Conservation (phyloP, 2,888 invertebrate species). For the Pomacea canaliculata region DNA sequence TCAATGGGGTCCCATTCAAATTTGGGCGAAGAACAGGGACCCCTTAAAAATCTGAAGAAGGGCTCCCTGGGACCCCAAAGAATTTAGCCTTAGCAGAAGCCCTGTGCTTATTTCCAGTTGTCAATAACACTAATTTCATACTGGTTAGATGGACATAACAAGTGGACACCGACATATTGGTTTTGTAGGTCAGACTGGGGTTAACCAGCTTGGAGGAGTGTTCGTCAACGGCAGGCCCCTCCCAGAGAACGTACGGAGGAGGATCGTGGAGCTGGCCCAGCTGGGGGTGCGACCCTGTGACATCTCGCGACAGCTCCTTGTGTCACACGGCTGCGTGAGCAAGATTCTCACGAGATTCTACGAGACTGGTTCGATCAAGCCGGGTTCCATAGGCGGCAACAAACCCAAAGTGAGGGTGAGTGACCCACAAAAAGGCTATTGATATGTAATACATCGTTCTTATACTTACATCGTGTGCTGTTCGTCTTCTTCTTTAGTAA, state of each 20-base stretch:
- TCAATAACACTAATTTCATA: not conserved
- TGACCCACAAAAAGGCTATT: not conserved
- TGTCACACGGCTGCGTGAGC: slow-evolving; percentile 97
- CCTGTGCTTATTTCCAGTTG: too few species aligned
- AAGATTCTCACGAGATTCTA: slow-evolving; percentile 96
- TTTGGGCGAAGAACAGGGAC: too few species aligned
- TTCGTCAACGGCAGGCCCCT: slow-evolving; percentile 98
- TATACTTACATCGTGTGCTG: not conserved
- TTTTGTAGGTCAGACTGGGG: slow-evolving; percentile 90
- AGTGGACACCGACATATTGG: not conserved
- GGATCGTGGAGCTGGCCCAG: slow-evolving; percentile 94
- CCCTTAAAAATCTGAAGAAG: too few species aligned
- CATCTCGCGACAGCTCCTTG: slow-evolving; percentile 93
- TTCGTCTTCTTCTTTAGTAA: not conserved
- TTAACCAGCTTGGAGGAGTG: slow-evolving; percentile 96
- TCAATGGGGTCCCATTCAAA: too few species aligned
- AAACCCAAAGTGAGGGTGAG: slow-evolving; percentile 85
- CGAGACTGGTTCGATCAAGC: slow-evolving; percentile 95
- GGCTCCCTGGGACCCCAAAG: too few species aligned
- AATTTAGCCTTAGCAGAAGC: too few species aligned
- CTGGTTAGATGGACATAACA: not conserved
- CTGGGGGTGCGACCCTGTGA: slow-evolving; percentile 96
- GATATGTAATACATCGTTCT: too few species aligned
- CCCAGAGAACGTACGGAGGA: slow-evolving; percentile 91
- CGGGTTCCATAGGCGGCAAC: slow-evolving; percentile 94